phyloP scores from a whole-genome alignment of 2,113 vertebrate species.

The Bufo bufo region DNA sequence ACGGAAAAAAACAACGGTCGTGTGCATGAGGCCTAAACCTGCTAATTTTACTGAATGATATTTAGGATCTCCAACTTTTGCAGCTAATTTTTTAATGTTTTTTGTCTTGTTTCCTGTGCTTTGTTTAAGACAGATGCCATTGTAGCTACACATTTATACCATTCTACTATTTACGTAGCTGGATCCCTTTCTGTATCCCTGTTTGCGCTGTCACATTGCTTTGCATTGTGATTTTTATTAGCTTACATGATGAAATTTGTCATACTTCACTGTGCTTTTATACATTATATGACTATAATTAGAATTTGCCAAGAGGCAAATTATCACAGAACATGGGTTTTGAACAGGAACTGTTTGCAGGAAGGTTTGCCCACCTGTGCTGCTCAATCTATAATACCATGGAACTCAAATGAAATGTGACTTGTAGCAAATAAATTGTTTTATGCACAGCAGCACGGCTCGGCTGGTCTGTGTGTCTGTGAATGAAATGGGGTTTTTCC shows the following conservation, averaged over 20 bases:
- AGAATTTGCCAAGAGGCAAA: constrained; percentile 38
- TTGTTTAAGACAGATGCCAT: background rate
- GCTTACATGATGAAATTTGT: constrained; percentile 28
- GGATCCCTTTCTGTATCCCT: background rate
- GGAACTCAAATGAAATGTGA: background rate
- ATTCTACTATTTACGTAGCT: background rate
- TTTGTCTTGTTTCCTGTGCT: background rate
- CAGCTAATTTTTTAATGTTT: background rate
- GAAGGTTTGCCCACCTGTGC: constrained; percentile 36
- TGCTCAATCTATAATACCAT: background rate
- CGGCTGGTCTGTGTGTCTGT: background rate
- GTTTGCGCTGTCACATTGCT: background rate
- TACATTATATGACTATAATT: constrained; percentile 30
- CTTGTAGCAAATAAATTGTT: background rate
- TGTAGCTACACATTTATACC: background rate
- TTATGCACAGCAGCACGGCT: background rate
- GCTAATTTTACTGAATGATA: background rate
- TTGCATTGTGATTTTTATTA: constrained; percentile 26
- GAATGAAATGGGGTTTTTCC: background rate
- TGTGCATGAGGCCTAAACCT: too few relatives aligned
- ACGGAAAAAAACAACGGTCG: too few relatives aligned
- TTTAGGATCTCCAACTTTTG: background rate
- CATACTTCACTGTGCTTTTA: constrained; percentile 37
- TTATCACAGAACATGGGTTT: constrained; percentile 47
- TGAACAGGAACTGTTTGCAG: constrained; percentile 31